Percentiles rank a stretch among this genome's conserved stretches.
phyloP scores from a whole-genome alignment of 2,888 invertebrate species.

The Lucinisca nassula region DNA sequence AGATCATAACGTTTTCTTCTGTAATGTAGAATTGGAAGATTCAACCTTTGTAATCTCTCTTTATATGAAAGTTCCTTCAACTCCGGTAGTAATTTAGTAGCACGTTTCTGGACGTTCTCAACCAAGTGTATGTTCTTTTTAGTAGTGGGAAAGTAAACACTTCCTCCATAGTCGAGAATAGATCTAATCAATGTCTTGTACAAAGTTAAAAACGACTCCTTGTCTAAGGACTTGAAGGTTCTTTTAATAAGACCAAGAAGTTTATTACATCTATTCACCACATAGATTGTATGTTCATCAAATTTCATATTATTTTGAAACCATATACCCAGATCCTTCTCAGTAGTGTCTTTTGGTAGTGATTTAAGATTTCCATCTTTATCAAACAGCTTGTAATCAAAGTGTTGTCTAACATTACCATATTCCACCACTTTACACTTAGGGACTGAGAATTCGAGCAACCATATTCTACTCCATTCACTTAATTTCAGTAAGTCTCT shows the following conservation, averaged over 20 bases:
- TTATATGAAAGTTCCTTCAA: not conserved
- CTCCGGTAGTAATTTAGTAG: too few species aligned
- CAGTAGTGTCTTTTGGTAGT: not conserved
- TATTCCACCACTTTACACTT: conserved; percentile 16
- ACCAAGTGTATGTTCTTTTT: too few species aligned
- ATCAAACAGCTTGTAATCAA: conserved; percentile 7
- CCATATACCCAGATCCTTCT: conserved; percentile 23
- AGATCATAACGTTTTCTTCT: conserved; percentile 32
- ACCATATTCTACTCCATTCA: conserved; percentile 9
- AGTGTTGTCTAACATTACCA: conserved; percentile 2
- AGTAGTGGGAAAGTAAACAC: too few species aligned
- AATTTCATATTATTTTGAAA: conserved; percentile 7
- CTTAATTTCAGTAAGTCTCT: not conserved
- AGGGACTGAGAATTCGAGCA: not conserved
- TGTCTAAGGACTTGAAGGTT: not conserved
- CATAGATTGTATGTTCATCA: not conserved
- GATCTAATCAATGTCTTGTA: too few species aligned
- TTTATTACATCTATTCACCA: not conserved
- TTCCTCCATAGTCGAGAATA: too few species aligned
- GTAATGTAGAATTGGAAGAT: conserved; percentile 32
- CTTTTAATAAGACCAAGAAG: conserved; percentile 7
- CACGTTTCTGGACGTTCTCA: too few species aligned
- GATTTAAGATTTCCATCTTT: not conserved
- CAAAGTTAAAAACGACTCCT: too few species aligned
- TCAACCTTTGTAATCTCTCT: conserved; percentile 26